phyloP scores from a whole-genome alignment of 2,113 vertebrate genomes.

The Vimba vimba region DNA sequence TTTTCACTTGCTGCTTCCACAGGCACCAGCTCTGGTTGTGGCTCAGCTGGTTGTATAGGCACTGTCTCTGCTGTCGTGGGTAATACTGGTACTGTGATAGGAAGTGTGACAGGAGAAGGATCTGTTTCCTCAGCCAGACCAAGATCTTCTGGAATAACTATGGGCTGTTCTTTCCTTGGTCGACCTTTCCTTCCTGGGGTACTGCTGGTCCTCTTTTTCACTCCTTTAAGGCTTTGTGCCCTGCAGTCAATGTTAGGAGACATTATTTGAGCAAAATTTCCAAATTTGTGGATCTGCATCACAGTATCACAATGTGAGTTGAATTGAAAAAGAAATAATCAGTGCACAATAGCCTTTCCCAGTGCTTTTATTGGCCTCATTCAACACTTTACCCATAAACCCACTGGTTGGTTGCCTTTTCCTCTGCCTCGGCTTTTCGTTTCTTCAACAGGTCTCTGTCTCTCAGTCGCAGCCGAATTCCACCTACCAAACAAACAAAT shows the following conservation, averaged over 20 bases:
- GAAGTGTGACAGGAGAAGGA: constrained; percentile 27
- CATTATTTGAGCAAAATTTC: neutral
- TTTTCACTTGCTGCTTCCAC: constrained; percentile 42
- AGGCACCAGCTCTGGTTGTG: constrained; percentile 17
- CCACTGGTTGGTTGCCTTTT: constrained; percentile 85
- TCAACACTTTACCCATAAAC: constrained; percentile 80
- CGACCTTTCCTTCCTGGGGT: constrained; percentile 70
- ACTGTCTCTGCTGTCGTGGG: constrained; percentile 46
- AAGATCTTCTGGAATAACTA: constrained; percentile 25
- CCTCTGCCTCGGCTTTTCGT: constrained; percentile 85
- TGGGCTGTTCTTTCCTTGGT: constrained; percentile 63
- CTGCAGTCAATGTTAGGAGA: constrained; percentile 55
- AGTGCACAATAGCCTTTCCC: neutral
- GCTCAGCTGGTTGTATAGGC: constrained; percentile 36
- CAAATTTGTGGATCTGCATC: neutral
- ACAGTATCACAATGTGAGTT: neutral
- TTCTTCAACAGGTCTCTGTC: constrained; percentile 88
- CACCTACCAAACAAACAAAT: constrained; percentile 62
- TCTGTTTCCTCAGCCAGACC: constrained; percentile 25
- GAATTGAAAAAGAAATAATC: neutral
- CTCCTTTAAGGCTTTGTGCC: constrained; percentile 71
- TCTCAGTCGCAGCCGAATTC: constrained; percentile 76
- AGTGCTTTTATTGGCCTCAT: constrained; percentile 16
- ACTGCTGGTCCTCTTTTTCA: constrained; percentile 59
- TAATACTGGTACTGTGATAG: constrained; percentile 5